Conservation (phyloP, 2,797 vertebrate species). For the Manis javanica region DNA sequence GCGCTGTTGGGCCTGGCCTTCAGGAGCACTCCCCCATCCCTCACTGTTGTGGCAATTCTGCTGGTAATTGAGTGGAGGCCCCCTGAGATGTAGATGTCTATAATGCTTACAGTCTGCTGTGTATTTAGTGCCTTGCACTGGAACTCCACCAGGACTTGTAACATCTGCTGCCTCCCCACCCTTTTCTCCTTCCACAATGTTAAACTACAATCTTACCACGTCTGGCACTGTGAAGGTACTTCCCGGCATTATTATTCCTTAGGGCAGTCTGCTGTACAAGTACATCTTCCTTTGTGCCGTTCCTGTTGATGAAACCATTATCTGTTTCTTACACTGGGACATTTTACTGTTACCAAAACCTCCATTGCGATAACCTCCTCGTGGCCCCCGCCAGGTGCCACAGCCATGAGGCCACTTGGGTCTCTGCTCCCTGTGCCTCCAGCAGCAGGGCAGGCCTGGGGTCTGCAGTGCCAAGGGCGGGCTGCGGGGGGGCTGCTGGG, state of each 20-base stretch:
- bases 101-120: constrained; percentile 99
- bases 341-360: too few relatives aligned
- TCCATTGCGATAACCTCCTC: too few relatives aligned
- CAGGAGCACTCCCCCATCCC: constrained; percentile 92
- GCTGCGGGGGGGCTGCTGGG: too few relatives aligned
- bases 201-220: constrained; percentile 99
- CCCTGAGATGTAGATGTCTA: constrained; percentile 95
- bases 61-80: constrained; percentile 96
- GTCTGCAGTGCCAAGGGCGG: too few relatives aligned
- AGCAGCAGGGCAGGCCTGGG: too few relatives aligned
- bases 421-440: too few relatives aligned
- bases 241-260: constrained; percentile 99
- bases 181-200: constrained; percentile 99
- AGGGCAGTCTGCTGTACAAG: constrained; percentile 92
- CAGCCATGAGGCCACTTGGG: too few relatives aligned
- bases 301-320: too few relatives aligned
- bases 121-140: constrained; percentile 99
- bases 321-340: too few relatives aligned
- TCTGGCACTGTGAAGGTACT: constrained; percentile 99
- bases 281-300: too few relatives aligned
- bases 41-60: constrained; percentile 98
- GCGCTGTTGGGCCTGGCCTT: constrained; percentile 95
- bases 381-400: too few relatives aligned
- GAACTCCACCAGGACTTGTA: constrained; percentile 97
- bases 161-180: constrained; percentile 99